Percentiles rank a stretch among this genome's conserved stretches.
These are phyloP conservation scores for Synanthedon vespiformis DNA, from an alignment of 2,888 invertebrate genomes.

Conservation along the genomic window DNA sequence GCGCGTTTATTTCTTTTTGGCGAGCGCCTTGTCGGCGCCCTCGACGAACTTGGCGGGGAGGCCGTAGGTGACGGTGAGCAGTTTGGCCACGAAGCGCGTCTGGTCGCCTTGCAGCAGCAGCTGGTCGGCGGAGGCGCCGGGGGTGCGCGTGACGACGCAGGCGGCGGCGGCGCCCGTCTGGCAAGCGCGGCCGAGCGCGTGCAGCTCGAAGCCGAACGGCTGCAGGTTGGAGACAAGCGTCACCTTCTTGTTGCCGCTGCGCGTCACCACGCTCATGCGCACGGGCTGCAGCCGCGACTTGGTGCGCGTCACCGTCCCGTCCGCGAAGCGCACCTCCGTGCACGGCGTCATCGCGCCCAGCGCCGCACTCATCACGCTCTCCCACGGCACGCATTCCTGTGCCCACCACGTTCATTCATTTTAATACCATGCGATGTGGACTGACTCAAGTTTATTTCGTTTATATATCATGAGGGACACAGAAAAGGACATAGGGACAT, in stretches of 20 bases:
- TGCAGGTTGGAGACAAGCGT: constrained; percentile 92
- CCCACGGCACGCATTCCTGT: constrained; percentile 74
- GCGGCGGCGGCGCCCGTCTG: constrained; percentile 90
- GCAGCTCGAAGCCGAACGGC: constrained; percentile 83
- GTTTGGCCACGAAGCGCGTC: constrained; percentile 59
- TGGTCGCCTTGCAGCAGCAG: constrained; percentile 90
- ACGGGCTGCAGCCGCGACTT: constrained; percentile 83
- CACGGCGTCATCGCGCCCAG: constrained; percentile 78
- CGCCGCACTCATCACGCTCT: constrained; percentile 76
- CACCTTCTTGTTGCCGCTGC: constrained; percentile 90
- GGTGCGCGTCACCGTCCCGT: constrained; percentile 46
- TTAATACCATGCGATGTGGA: too few species aligned
- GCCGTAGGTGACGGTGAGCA: constrained; percentile 78
- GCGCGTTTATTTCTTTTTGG: constrained; percentile 66
- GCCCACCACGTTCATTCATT: not conserved
- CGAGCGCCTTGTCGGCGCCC: constrained; percentile 81
- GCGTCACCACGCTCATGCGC: constrained; percentile 79
- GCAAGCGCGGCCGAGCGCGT: constrained; percentile 83
- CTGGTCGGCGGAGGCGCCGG: constrained; percentile 80
- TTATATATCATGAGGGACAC: too few species aligned
- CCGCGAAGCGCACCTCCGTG: constrained; percentile 72
- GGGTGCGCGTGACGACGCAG: constrained; percentile 80
- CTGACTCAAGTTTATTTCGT: too few species aligned
- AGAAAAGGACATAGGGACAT: too few species aligned
- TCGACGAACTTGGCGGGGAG: constrained; percentile 81